Evolutionary conservation across 2,888 invertebrate species (phyloP).

Genomic region (Drosophila subquinaria): DNA sequence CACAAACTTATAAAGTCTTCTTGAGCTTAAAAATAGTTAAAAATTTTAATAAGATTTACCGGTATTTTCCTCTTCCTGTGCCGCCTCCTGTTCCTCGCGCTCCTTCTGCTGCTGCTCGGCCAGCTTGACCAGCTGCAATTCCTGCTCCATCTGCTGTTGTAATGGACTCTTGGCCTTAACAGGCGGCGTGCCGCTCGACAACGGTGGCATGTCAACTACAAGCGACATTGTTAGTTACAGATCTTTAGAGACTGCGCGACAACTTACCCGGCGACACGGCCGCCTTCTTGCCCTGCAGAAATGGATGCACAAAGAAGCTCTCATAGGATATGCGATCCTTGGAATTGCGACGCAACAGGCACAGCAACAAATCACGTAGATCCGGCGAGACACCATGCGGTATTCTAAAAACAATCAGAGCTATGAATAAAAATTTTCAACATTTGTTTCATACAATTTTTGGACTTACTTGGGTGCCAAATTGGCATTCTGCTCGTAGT

Average conservation of each 20-base stretch:
- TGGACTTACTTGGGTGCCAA: conserved; percentile 93
- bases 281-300: conserved; percentile 90
- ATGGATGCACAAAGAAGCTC: conserved; percentile 97
- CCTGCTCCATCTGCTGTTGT: conserved; percentile 85
- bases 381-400: conserved; percentile 97
- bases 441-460: not conserved
- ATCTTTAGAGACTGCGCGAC: not conserved
- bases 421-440: not conserved
- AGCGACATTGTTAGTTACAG: not conserved
- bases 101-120: conserved; percentile 72
- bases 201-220: conserved; percentile 83
- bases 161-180: conserved; percentile 86
- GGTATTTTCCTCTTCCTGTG: conserved; percentile 77
- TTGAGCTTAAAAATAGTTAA: not conserved
- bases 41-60: conserved; percentile 40
- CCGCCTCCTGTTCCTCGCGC: conserved; percentile 69
- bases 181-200: conserved; percentile 83
- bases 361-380: conserved; percentile 93
- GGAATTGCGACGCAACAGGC: conserved; percentile 95
- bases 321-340: conserved; percentile 98
- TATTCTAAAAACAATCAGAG: conserved; percentile 88
- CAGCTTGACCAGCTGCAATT: conserved; percentile 75
- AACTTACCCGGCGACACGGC: conserved; percentile 86
- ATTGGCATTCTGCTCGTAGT: conserved; percentile 97
- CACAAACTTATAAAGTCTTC: not conserved